phyloP scores from a whole-genome alignment of 2,888 invertebrate genomes.

The Troilus luridus region DNA sequence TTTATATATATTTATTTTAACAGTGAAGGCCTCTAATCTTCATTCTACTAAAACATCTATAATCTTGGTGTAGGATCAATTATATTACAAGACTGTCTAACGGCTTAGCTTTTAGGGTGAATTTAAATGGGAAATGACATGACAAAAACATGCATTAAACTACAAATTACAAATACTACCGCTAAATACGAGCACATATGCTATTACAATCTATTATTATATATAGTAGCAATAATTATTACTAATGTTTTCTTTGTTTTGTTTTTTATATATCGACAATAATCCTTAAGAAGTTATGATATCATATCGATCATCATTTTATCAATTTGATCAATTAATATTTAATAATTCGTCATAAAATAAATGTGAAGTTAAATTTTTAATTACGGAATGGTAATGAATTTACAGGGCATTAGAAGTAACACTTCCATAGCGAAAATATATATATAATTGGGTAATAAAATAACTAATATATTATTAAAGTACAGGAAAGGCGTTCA shows the following conservation, averaged over 20 bases:
- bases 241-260: no score
- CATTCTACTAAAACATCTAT: no score
- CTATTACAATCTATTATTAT: no score
- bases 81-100: neutral
- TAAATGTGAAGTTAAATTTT: neutral
- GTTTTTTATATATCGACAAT: no score
- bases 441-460: neutral
- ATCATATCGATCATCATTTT: no score
- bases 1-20: no score
- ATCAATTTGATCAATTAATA: no score
- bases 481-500: neutral
- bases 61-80: neutral
- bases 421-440: neutral
- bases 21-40: no score
- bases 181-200: neutral
- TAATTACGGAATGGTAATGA: neutral
- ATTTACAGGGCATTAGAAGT: neutral
- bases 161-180: constrained; percentile 9
- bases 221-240: no score
- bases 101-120: neutral
- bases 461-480: neutral
- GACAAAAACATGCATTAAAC: neutral
- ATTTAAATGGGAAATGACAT: neutral
- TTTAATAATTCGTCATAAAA: neutral
- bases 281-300: no score